Evolutionary conservation across 2,888 invertebrate genomes (phyloP).

Genomic region (Disparrhopalites patrizii): DNA sequence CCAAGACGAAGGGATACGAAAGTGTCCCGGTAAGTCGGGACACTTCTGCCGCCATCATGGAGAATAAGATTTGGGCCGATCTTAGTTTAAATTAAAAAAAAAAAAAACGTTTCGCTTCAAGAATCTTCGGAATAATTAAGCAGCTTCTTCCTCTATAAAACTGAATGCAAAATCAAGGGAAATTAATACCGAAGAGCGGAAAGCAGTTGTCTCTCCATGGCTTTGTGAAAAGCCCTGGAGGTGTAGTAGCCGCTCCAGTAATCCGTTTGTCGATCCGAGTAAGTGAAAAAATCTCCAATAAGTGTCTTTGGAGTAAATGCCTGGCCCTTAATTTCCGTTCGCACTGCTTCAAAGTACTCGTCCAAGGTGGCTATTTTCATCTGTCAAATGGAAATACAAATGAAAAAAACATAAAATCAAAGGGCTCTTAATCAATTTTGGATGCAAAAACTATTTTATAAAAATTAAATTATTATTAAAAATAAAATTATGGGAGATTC

Average conservation of each 20-base stretch:
- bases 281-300: slow-evolving; percentile 89
- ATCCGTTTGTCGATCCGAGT: slow-evolving; percentile 87
- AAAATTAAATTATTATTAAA: not conserved
- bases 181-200: slow-evolving; percentile 63
- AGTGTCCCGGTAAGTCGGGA: slow-evolving; percentile 12
- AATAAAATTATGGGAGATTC: not conserved
- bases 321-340: slow-evolving; percentile 57
- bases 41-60: slow-evolving; percentile 42
- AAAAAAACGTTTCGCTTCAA: no score
- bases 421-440: not conserved
- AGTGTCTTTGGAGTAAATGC: slow-evolving; percentile 49
- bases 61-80: slow-evolving; percentile 39
- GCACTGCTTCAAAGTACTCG: slow-evolving; percentile 81
- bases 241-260: slow-evolving; percentile 98
- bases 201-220: slow-evolving; percentile 80
- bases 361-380: slow-evolving; percentile 83
- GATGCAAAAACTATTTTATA: slow-evolving; percentile 51
- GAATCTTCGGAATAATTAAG: no score
- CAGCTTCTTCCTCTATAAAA: no score
- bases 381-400: slow-evolving; percentile 53
- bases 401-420: not conserved
- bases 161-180: no score
- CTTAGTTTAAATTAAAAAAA: no score
- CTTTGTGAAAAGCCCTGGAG: slow-evolving; percentile 78
- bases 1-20: slow-evolving; percentile 41